Evolutionary conservation across 23 tunicate genomes (phyloP).

Genomic region (Ciona savignyi): DNA sequence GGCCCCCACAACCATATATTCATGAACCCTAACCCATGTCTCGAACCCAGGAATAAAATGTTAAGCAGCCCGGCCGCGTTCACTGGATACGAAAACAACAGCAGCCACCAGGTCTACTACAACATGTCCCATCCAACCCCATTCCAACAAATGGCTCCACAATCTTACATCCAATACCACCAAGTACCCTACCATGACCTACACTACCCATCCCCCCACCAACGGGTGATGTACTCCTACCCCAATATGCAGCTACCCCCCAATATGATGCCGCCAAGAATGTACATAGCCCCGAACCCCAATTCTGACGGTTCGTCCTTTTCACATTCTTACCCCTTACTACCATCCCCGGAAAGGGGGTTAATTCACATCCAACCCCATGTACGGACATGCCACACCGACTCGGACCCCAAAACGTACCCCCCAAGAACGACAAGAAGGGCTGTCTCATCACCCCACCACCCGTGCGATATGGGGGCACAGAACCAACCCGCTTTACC

Average conservation of each 20-base stretch:
- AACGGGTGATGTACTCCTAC: background rate
- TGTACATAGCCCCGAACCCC: background rate
- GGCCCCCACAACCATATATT: too few species aligned
- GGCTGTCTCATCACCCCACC: background rate
- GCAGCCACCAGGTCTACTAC: background rate
- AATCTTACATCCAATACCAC: slow-evolving; percentile 2
- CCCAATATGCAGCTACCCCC: background rate
- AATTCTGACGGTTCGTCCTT: slow-evolving; percentile 5
- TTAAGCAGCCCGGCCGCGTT: slow-evolving; percentile 20
- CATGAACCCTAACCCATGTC: slow-evolving; percentile 8
- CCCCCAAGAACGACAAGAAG: slow-evolving; percentile 30
- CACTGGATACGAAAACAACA: background rate
- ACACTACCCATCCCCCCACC: background rate
- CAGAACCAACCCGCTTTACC: background rate
- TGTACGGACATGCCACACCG: slow-evolving; percentile 13
- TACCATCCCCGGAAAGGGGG: background rate
- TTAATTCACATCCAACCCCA: background rate
- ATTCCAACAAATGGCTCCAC: slow-evolving; percentile 15
- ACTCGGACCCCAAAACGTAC: slow-evolving; percentile 32
- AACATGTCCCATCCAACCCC: slow-evolving; percentile 20
- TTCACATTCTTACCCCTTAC: slow-evolving; percentile 34
- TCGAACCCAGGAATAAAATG: slow-evolving; percentile 1
- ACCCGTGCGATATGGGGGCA: background rate
- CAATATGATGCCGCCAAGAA: background rate
- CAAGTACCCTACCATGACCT: background rate